A percentile compares a stretch with the other conserved stretches of the same genome.
These are phyloP conservation scores for Nanorana parkeri DNA, from an alignment of 2,113 vertebrate species.

Conservation along the genomic window DNA sequence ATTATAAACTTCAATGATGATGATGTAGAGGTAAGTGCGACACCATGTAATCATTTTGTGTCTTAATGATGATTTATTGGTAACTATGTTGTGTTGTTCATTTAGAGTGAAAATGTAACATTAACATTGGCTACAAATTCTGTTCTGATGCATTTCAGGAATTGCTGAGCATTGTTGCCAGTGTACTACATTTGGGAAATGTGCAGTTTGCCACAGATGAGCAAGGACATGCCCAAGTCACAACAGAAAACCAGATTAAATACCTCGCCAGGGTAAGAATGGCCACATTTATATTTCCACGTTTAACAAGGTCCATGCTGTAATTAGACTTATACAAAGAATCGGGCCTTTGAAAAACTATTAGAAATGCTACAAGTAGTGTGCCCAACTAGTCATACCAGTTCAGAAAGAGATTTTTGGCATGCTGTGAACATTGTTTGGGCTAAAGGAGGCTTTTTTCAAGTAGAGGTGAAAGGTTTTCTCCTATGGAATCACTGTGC, in stretches of 20 bases:
- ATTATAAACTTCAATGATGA: constrained; percentile 89
- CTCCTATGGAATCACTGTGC: too few relatives aligned
- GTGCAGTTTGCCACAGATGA: constrained; percentile 90
- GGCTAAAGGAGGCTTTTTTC: too few relatives aligned
- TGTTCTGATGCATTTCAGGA: constrained; percentile 73
- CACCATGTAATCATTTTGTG: not conserved
- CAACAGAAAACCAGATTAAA: constrained; percentile 93
- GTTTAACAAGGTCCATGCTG: rapidly evolving
- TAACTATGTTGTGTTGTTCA: too few relatives aligned
- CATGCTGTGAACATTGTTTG: too few relatives aligned
- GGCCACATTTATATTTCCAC: not conserved
- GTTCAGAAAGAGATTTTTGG: too few relatives aligned
- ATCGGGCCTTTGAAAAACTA: too few relatives aligned
- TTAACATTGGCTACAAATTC: not conserved
- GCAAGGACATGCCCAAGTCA: constrained; percentile 85
- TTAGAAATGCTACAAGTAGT: too few relatives aligned
- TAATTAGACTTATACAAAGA: too few relatives aligned
- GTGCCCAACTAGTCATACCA: too few relatives aligned
- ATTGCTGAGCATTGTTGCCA: constrained; percentile 91
- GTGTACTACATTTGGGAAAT: constrained; percentile 94
- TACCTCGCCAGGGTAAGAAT: constrained; percentile 88
- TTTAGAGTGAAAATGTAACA: not conserved
- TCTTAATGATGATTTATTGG: not conserved
- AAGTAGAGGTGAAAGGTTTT: too few relatives aligned
- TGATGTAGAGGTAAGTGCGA: constrained; percentile 88